phyloP scores from a whole-genome alignment of 2,888 invertebrate genomes.

The Melanchra persicariae region DNA sequence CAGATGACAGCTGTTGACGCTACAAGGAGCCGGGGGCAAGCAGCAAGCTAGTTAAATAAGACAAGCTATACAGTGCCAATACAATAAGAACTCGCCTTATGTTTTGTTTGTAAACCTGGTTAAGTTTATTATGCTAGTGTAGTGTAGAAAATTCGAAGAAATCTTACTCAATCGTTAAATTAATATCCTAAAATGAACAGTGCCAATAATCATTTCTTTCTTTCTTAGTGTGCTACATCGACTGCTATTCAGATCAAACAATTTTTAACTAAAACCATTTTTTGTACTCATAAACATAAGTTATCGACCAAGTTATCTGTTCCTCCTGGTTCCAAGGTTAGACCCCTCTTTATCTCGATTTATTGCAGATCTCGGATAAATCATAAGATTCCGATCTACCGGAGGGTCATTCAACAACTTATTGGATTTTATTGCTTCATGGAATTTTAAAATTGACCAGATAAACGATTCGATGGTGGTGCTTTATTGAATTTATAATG shows the following conservation, averaged over 20 bases:
- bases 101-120: not conserved
- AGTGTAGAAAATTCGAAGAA: too few relatives aligned
- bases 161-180: too few relatives aligned
- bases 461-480: constrained; percentile 22
- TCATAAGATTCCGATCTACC: constrained; percentile 42
- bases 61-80: not conserved
- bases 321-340: not conserved
- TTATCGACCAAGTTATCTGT: constrained; percentile 8
- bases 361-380: constrained; percentile 44
- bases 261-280: not conserved
- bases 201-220: too few relatives aligned
- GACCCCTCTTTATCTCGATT: constrained; percentile 10
- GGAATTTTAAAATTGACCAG: constrained; percentile 24
- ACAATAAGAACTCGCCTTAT: not conserved
- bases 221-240: too few relatives aligned
- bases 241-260: not conserved
- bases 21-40: constrained; percentile 5
- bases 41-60: not conserved
- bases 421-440: constrained; percentile 47
- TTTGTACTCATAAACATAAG: not conserved
- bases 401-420: constrained; percentile 42
- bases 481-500: constrained; percentile 37
- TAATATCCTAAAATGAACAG: too few relatives aligned
- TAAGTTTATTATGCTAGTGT: not conserved
- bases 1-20: constrained; percentile 51